Evolutionary conservation across 2,113 vertebrate genomes (phyloP).

Genomic region (Lepisosteus oculatus): DNA sequence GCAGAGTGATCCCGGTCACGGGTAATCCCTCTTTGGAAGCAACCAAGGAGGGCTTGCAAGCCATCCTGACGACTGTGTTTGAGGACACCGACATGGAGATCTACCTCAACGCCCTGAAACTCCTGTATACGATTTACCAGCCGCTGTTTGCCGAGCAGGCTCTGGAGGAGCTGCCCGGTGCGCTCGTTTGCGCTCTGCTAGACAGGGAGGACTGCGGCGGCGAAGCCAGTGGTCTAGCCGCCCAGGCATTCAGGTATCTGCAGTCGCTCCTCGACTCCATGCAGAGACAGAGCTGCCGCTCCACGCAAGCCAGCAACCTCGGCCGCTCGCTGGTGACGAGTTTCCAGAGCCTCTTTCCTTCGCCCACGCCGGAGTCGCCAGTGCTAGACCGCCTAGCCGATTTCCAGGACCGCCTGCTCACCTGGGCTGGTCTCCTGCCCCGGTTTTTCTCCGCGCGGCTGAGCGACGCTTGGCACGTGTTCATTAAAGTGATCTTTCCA

Average conservation of each 20-base stretch:
- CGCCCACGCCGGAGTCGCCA: constrained; percentile 16
- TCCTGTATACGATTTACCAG: constrained; percentile 35
- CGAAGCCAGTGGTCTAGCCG: constrained; percentile 42
- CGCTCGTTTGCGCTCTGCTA: constrained; percentile 53
- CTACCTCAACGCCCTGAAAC: constrained; percentile 39
- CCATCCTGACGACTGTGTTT: neutral
- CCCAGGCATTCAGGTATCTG: constrained; percentile 40
- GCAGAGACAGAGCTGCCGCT: constrained; percentile 48
- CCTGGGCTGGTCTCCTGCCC: constrained; percentile 33
- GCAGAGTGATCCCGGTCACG: constrained; percentile 2
- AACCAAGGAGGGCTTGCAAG: neutral
- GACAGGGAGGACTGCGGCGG: constrained; percentile 54
- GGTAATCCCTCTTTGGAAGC: neutral
- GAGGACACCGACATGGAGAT: constrained; percentile 21
- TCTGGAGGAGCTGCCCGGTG: constrained; percentile 47
- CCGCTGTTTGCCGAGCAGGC: constrained; percentile 39
- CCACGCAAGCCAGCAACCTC: neutral
- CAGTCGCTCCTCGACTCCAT: constrained; percentile 40
- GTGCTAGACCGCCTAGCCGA: neutral
- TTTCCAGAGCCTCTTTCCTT: constrained; percentile 33
- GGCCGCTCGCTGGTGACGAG: neutral
- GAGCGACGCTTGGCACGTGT: constrained; percentile 24
- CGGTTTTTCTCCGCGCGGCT: constrained; percentile 44
- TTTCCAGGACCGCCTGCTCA: constrained; percentile 42
- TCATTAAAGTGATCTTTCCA: constrained; percentile 42